Conservation (phyloP, 2,797 vertebrate species). For the Sebastes umbrosus region DNA sequence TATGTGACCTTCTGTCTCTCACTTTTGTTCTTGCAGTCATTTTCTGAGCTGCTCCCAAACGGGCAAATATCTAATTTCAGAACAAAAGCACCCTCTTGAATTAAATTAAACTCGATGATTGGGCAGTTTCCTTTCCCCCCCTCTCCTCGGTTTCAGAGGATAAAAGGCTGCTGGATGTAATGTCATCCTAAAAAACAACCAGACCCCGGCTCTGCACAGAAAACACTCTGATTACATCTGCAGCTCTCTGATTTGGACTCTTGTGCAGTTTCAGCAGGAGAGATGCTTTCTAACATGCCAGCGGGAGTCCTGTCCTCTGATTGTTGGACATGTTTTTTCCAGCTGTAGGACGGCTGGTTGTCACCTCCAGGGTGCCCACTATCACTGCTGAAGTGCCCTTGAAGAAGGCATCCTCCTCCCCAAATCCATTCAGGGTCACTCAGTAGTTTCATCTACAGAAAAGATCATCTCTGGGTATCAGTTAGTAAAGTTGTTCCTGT, state of each 20-base stretch:
- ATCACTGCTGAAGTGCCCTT: not conserved
- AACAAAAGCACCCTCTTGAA: not conserved
- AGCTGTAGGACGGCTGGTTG: not conserved
- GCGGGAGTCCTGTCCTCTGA: conserved; percentile 2
- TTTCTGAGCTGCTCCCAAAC: not conserved
- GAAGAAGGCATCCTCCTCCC: not conserved
- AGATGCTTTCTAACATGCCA: not conserved
- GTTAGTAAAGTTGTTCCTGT: not conserved
- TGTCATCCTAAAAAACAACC: not conserved
- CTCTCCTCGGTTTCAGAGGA: not conserved
- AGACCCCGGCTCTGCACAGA: not conserved
- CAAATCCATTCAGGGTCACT: not conserved
- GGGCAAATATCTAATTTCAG: not conserved
- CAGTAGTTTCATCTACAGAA: not conserved
- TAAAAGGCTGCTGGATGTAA: not conserved
- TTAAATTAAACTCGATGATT: not conserved
- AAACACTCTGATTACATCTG: not conserved
- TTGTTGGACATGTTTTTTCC: not conserved
- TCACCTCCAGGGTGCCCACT: not conserved
- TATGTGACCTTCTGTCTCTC: not conserved
- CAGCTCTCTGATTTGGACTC: conserved; percentile 7
- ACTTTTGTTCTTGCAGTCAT: not conserved
- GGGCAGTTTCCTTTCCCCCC: not conserved
- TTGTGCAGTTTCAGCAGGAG: not conserved
- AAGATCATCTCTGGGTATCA: not conserved